phyloP scores from a whole-genome alignment of 2,888 invertebrate species.

The Cerceris rybyensis region DNA sequence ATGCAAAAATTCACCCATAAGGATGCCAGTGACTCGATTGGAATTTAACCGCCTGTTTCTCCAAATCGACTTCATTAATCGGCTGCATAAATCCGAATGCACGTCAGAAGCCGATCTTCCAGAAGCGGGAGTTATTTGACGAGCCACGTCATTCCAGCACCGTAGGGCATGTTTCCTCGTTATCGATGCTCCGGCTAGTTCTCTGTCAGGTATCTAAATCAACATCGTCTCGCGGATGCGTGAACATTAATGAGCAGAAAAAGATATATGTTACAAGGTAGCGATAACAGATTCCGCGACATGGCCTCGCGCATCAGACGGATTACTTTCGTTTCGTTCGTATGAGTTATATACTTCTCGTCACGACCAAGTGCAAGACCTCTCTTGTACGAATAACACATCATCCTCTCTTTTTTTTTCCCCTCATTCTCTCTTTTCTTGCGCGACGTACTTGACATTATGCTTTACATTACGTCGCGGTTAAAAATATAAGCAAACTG shows the following conservation, averaged over 20 bases:
- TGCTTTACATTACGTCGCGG: not conserved
- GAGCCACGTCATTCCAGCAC: slow-evolving; percentile 27
- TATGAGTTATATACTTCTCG: not conserved
- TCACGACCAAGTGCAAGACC: not conserved
- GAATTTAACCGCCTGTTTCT: slow-evolving; percentile 29
- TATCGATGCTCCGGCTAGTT: slow-evolving; percentile 30
- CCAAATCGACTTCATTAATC: slow-evolving; percentile 26
- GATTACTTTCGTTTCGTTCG: slow-evolving; percentile 32
- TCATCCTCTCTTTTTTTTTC: too few relatives aligned
- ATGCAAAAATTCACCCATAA: slow-evolving; percentile 24
- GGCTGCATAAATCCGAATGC: slow-evolving; percentile 18
- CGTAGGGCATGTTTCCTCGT: slow-evolving; percentile 44
- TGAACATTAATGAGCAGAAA: slow-evolving; percentile 49
- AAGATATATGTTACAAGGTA: slow-evolving; percentile 66
- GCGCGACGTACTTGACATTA: too few relatives aligned
- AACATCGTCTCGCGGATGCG: slow-evolving; percentile 40
- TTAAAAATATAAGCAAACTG: not conserved
- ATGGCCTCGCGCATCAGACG: slow-evolving; percentile 48
- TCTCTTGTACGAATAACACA: too few relatives aligned
- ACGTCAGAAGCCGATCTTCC: slow-evolving; percentile 23
- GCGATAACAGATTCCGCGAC: slow-evolving; percentile 54
- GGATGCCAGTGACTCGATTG: slow-evolving; percentile 35
- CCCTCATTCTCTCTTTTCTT: too few relatives aligned
- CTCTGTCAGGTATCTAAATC: slow-evolving; percentile 25
- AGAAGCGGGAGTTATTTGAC: slow-evolving; percentile 15